Base-by-base conservation (phyloP, 2,888 invertebrate genomes). In the Limnephilus auricula region DNA sequence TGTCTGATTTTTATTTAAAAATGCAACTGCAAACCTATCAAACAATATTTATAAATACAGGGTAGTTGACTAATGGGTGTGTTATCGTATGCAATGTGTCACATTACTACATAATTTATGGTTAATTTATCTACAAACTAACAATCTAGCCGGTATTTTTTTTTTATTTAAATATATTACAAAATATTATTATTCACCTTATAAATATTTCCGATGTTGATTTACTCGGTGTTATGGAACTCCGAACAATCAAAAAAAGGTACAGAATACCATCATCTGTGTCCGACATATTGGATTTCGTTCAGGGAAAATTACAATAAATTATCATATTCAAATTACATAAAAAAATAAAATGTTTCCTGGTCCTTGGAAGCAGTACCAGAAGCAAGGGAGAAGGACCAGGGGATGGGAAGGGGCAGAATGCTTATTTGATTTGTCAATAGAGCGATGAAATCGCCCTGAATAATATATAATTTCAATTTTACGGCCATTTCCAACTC, bases 401-500 rank as follows among this genome's bases (percentile, higher is more conserved):
- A 31, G n/a, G 34, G n/a, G 45, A 13, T 40, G n/a, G 85, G n/a
- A n/a, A 30, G 30, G 40, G n/a, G 34, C 84, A 86, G 31, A 86
- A 86, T 86, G 86, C 18, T 32, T 50, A 86, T 86, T 86, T 86
- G 86, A 86, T 86, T 86, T 86, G 86, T 86, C 86, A 86, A 86
- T 86, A 65, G 84, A 37, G 86, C 86, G 65, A 86, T 86, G 31
- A 30, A 50, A 86, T 86, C 86, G 45, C 34, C 65, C 86, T 86
- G 86, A 86, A 86, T 86, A 86, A 86, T 65, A 65, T 86, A 86
- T 50, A 65, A 86, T 32, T 50, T 86, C 65, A 86, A 86, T 86
- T 86, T 86, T 50, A 32, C 86, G 34, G n/a, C 65, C 86, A 31
- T 86, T 86, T 86, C 31, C 50, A 80, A 65, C 65, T 65, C 65